Conservation (phyloP, 2,113 vertebrate genomes). For the Bos javanicus region DNA sequence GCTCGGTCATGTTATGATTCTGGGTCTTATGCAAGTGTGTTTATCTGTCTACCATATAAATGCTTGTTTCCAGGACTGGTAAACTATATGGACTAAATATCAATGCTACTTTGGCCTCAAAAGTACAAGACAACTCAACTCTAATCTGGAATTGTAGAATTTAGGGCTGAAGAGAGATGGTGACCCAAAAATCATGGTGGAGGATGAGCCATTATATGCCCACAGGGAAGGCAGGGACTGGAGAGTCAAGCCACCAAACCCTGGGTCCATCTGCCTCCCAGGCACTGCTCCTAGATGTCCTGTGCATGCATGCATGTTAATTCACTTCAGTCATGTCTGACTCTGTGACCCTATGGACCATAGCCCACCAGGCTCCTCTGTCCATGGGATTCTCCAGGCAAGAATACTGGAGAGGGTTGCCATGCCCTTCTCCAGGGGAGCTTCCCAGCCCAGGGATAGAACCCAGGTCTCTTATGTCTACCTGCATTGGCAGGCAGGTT, state of each 20-base stretch:
- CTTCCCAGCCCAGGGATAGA: background rate
- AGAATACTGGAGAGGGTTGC: background rate
- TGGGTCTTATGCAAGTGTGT: background rate
- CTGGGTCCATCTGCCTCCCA: background rate
- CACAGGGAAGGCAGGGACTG: background rate
- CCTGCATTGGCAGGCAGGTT: background rate
- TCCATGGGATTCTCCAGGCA: background rate
- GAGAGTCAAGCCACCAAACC: background rate
- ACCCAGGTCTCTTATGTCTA: background rate
- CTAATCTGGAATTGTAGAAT: constrained; percentile 16
- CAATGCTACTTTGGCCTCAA: background rate
- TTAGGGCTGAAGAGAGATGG: background rate
- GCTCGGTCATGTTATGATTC: background rate
- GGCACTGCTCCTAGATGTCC: background rate
- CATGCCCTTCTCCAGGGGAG: background rate
- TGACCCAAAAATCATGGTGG: constrained; percentile 24
- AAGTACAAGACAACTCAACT: constrained; percentile 3
- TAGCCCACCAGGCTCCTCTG: background rate
- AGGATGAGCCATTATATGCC: background rate
- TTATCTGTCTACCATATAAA: constrained; percentile 25
- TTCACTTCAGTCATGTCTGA: background rate
- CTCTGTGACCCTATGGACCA: background rate
- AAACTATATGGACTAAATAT: background rate
- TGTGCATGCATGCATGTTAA: background rate
- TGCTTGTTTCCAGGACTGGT: constrained; percentile 23